Conservation (phyloP, 2,797 vertebrate genomes). For the Antennarius maculatus region DNA sequence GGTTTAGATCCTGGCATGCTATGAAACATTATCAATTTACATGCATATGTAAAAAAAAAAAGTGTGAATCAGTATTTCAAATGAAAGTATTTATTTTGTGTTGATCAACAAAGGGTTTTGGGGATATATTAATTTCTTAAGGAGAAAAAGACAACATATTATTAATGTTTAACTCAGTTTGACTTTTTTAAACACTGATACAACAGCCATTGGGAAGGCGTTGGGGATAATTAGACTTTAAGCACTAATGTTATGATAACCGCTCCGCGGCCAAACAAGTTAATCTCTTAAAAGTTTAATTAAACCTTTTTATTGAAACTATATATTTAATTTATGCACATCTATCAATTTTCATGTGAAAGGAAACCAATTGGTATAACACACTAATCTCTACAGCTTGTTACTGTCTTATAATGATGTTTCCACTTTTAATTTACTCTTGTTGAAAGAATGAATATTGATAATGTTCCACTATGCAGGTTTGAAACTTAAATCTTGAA, state of each 20-base stretch:
- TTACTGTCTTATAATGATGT: not conserved
- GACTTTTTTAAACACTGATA: slow-evolving; percentile 22
- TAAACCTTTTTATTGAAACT: not conserved
- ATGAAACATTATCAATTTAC: not conserved
- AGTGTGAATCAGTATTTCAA: slow-evolving; percentile 1
- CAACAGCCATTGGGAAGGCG: slow-evolving; percentile 1
- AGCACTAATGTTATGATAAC: not conserved
- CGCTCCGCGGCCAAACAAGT: slow-evolving; percentile 4
- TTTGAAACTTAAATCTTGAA: slow-evolving; percentile 8
- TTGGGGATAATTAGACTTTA: not conserved
- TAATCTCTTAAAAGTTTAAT: not conserved
- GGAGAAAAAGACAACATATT: not conserved
- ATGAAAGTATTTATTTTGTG: slow-evolving; percentile 20
- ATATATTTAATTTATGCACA: not conserved
- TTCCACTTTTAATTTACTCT: not conserved
- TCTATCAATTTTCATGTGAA: slow-evolving; percentile 6
- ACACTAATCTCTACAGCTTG: not conserved
- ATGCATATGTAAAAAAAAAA: not conserved
- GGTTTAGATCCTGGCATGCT: not conserved
- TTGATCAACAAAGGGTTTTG: slow-evolving; percentile 14
- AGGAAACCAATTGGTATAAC: not conserved
- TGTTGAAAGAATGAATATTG: not conserved
- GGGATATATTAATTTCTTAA: slow-evolving; percentile 5
- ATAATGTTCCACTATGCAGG: not conserved
- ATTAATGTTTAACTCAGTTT: not conserved